Conservation (phyloP, 2,797 vertebrate genomes). For the Pyrocephalus nanus region DNA sequence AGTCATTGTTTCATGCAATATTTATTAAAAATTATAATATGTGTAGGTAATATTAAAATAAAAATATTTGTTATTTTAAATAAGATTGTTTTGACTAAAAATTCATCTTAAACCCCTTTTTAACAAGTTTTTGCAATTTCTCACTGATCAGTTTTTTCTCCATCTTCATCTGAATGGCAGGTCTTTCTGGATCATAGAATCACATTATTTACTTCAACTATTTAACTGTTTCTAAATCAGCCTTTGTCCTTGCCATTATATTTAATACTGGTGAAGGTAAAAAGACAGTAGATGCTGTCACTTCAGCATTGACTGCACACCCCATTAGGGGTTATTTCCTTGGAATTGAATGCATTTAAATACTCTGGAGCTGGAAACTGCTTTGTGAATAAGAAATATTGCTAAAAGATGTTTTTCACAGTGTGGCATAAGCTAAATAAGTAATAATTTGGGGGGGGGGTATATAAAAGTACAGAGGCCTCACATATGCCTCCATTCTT, state of each 20-base stretch:
- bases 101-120: not conserved
- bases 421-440: not conserved
- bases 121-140: not conserved
- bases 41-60: not conserved
- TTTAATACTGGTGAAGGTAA: not conserved
- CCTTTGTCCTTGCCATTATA: not conserved
- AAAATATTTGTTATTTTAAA: not conserved
- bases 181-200: not conserved
- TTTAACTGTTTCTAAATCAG: not conserved
- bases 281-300: not conserved
- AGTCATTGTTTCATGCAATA: not conserved
- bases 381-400: not conserved
- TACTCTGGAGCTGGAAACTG: not conserved
- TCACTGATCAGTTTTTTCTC: not conserved
- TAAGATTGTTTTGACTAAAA: not conserved
- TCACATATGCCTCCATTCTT: not conserved
- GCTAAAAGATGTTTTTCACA: not conserved
- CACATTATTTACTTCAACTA: not conserved
- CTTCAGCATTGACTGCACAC: not conserved
- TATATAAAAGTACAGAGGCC: accelerated
- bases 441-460: accelerated
- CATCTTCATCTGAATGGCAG: not conserved
- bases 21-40: not conserved
- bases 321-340: not conserved
- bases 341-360: not conserved